These are phyloP conservation scores for Platyura marginata DNA, from an alignment of 1,140 invertebrate species.

Conservation along the genomic window DNA sequence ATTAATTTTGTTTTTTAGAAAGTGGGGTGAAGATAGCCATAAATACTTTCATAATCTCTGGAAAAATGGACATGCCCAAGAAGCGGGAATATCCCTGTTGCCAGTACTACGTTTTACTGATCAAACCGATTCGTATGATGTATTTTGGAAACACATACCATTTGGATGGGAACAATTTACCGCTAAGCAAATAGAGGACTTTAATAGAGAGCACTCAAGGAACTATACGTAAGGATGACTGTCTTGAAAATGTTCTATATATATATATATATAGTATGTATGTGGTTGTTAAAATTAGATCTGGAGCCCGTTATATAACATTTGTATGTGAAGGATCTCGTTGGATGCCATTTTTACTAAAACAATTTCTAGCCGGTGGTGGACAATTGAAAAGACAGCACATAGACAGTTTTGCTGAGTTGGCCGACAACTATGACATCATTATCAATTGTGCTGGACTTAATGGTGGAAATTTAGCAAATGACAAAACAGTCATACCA, in stretches of 20 bases:
- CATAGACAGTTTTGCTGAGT: slow-evolving; percentile 30
- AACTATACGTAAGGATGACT: slow-evolving; percentile 29
- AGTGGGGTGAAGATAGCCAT: slow-evolving; percentile 42
- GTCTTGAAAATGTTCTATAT: not conserved
- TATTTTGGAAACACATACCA: slow-evolving; percentile 32
- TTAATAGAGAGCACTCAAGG: slow-evolving; percentile 24
- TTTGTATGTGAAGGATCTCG: slow-evolving; percentile 38
- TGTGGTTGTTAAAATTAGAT: slow-evolving; percentile 19
- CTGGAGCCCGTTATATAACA: slow-evolving; percentile 36
- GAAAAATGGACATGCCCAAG: slow-evolving; percentile 32
- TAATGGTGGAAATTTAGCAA: slow-evolving; percentile 31
- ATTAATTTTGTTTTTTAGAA: slow-evolving; percentile 20
- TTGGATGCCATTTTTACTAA: slow-evolving; percentile 37
- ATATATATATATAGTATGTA: not conserved
- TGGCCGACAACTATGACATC: slow-evolving; percentile 34
- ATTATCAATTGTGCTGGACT: slow-evolving; percentile 59
- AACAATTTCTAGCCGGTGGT: slow-evolving; percentile 32
- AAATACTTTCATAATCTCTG: slow-evolving; percentile 39
- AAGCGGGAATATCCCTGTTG: slow-evolving; percentile 36
- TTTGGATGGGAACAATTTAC: slow-evolving; percentile 34
- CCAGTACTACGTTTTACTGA: slow-evolving; percentile 32
- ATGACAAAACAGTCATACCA: slow-evolving; percentile 27
- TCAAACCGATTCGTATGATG: slow-evolving; percentile 10
- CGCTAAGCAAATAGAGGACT: slow-evolving; percentile 26
- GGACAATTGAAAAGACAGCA: slow-evolving; percentile 31